Evolutionary conservation across 2,888 invertebrate species (phyloP).

Genomic region (Hyposoter didymator): DNA sequence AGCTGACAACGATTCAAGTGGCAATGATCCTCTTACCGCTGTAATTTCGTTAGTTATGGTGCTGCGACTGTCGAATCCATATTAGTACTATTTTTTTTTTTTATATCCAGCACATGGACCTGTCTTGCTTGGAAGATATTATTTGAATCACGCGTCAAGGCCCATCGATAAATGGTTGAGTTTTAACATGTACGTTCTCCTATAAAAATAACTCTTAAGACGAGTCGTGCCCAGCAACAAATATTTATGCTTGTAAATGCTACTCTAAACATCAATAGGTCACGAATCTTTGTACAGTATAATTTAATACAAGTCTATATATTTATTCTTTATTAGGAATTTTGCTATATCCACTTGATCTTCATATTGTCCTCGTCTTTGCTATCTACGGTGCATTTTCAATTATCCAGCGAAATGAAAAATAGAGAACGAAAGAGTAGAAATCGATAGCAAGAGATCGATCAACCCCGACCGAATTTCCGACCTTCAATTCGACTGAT

Average conservation of each 20-base stretch:
- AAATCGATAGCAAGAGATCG: neutral
- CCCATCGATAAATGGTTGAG: constrained; percentile 65
- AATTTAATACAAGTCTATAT: constrained; percentile 58
- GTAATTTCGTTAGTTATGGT: constrained; percentile 6
- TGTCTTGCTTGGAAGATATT: constrained; percentile 58
- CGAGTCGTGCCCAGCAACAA: constrained; percentile 76
- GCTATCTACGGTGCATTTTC: constrained; percentile 54
- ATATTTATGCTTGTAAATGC: constrained; percentile 67
- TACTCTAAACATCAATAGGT: constrained; percentile 75
- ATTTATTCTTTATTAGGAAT: constrained; percentile 56
- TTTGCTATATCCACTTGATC: constrained; percentile 64
- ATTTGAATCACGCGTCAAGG: constrained; percentile 60
- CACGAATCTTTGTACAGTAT: constrained; percentile 76
- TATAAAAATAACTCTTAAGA: constrained; percentile 79
- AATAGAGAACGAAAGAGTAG: neutral
- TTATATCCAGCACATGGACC: constrained; percentile 39
- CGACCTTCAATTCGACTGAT: neutral
- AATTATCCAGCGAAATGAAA: neutral
- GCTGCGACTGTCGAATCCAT: neutral
- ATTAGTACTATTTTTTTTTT: neutral
- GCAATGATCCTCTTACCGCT: neutral
- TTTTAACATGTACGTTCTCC: constrained; percentile 68
- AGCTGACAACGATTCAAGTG: neutral
- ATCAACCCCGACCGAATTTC: neutral
- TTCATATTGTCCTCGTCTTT: constrained; percentile 72